phyloP scores from a whole-genome alignment of 2,888 invertebrate genomes.

The Bellardia pandia region DNA sequence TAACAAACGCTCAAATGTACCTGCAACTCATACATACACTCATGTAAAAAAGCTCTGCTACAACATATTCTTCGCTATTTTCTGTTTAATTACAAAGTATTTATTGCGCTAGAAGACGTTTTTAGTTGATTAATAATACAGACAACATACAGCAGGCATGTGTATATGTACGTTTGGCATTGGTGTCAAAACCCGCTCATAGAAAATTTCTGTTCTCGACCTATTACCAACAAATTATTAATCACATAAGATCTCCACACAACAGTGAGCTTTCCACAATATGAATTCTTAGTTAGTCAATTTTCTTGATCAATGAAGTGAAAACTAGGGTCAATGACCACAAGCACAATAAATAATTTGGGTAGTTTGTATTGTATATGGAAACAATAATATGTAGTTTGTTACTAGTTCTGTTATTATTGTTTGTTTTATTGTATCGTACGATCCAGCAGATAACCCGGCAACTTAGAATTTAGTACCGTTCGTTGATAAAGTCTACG shows the following conservation, averaged over 20 bases:
- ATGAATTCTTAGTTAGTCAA: conserved; percentile 5
- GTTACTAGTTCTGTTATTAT: conserved; percentile 6
- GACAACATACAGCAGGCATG: conserved; percentile 11
- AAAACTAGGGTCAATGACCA: conserved; percentile 11
- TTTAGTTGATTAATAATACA: not conserved
- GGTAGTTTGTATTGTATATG: not conserved
- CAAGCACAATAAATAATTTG: conserved; percentile 23
- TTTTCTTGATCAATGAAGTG: conserved; percentile 4
- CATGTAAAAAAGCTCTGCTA: conserved; percentile 2
- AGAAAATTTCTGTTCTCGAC: conserved; percentile 3
- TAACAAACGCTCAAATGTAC: not conserved
- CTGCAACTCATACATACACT: not conserved
- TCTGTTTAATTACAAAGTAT: not conserved
- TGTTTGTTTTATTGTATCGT: conserved; percentile 42
- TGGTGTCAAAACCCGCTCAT: conserved; percentile 3
- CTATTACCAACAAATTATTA: conserved; percentile 9
- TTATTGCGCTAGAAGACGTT: not conserved
- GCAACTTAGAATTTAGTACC: not conserved
- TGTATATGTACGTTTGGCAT: not conserved
- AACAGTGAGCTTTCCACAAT: conserved; percentile 8
- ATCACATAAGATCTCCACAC: conserved; percentile 22
- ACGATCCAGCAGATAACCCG: conserved; percentile 21
- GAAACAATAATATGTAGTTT: conserved; percentile 13
- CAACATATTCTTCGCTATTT: not conserved
- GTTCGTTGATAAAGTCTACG: conserved; percentile 40